Conservation (phyloP, 37 sponge, comb jelly and placozoan genomes). For the Diacarnus erythraeanus region DNA sequence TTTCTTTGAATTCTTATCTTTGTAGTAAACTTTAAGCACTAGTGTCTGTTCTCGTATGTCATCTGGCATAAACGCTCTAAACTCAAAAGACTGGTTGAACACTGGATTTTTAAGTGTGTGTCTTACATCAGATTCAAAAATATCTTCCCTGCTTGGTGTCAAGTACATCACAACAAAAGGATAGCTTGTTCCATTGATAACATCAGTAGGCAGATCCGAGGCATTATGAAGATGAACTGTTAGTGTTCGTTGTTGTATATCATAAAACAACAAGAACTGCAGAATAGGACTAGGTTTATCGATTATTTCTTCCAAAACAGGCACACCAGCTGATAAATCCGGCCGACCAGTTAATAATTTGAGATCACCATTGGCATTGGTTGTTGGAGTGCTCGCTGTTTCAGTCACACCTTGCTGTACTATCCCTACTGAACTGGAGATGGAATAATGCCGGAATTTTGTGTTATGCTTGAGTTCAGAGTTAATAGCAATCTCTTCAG, state of each 20-base stretch:
- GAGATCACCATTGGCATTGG: slow-evolving; percentile 3
- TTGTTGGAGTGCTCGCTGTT: no score
- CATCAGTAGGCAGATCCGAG: slow-evolving; percentile 21
- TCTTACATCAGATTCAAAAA: slow-evolving; percentile 39
- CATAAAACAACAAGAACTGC: slow-evolving; percentile 53
- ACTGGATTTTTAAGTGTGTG: slow-evolving; percentile 23
- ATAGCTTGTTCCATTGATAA: slow-evolving; percentile 13
- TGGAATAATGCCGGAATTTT: no score
- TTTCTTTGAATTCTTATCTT: no score
- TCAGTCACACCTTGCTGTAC: not conserved
- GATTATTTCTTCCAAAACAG: not conserved
- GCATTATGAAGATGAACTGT: slow-evolving; percentile 52
- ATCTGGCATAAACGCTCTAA: slow-evolving; percentile 26
- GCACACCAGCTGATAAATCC: not conserved
- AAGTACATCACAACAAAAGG: slow-evolving; percentile 52
- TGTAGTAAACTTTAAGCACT: slow-evolving; percentile 25
- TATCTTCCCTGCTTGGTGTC: slow-evolving; percentile 44
- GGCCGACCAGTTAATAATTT: not conserved
- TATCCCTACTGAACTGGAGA: no score
- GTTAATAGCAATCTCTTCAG: not conserved
- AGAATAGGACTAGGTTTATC: slow-evolving; percentile 7
- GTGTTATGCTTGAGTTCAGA: not conserved
- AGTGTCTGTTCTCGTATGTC: slow-evolving; percentile 39
- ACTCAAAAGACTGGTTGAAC: slow-evolving; percentile 68
- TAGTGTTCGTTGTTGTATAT: slow-evolving; percentile 38